These are phyloP conservation scores for Tetraneura akinire DNA, from an alignment of 1,140 invertebrate species.

Conservation along the genomic window DNA sequence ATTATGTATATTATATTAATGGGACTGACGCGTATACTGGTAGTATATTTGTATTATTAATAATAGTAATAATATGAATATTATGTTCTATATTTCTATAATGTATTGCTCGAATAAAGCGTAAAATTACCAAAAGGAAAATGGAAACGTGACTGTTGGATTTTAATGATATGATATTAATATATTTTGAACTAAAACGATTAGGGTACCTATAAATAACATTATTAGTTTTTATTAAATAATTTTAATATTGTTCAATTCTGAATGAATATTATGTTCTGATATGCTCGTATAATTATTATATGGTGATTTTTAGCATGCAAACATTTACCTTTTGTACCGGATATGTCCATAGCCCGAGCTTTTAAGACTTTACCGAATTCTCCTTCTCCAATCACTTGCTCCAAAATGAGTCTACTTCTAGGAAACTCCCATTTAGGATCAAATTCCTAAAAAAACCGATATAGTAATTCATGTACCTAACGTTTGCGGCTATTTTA, in stretches of 20 bases:
- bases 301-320: too few species aligned
- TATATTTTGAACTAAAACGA: too few species aligned
- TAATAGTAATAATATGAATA: conserved; percentile 37
- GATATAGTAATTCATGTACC: neutral
- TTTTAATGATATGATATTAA: too few species aligned
- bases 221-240: too few species aligned
- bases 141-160: conserved; percentile 17
- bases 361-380: conserved; percentile 88
- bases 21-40: neutral
- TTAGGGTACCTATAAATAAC: too few species aligned
- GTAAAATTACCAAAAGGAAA: neutral
- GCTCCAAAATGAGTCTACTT: conserved; percentile 84
- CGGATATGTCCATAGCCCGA: conserved; percentile 63
- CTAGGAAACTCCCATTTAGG: conserved; percentile 76
- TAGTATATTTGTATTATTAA: neutral
- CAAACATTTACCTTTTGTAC: neutral
- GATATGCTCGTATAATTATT: too few species aligned
- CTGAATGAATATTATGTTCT: too few species aligned
- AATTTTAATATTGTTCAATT: too few species aligned
- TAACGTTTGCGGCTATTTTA: neutral
- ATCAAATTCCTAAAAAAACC: conserved; percentile 21
- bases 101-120: neutral
- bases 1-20: too few species aligned
- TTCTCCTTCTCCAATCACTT: conserved; percentile 84
- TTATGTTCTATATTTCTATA: neutral